These are phyloP conservation scores for Drosophila birchii DNA, from an alignment of 2,888 invertebrate genomes.

Conservation along the genomic window DNA sequence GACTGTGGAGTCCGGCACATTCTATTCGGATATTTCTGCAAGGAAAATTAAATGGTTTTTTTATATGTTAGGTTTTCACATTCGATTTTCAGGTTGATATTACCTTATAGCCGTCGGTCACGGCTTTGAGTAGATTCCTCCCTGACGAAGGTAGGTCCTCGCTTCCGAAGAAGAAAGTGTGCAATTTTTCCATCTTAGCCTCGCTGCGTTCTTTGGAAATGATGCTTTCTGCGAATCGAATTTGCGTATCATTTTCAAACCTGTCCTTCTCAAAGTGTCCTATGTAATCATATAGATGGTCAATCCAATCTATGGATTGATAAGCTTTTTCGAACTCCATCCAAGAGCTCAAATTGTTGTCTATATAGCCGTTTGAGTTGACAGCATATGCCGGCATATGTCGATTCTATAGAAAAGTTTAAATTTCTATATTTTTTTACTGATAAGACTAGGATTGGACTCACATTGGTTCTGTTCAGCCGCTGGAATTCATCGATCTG, in stretches of 20 bases:
- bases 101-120: background rate
- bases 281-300: background rate
- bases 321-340: background rate
- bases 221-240: background rate
- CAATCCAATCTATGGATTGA: background rate
- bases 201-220: background rate
- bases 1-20: conserved; percentile 90
- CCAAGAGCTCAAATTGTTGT: background rate
- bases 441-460: background rate
- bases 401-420: background rate
- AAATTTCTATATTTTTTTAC: background rate
- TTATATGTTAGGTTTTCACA: background rate
- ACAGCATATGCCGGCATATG: background rate
- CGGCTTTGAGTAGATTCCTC: background rate
- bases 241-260: background rate
- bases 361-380: fast-evolving
- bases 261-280: background rate
- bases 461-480: background rate
- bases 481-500: background rate
- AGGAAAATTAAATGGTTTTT: too few relatives aligned
- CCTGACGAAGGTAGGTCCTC: background rate
- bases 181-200: background rate
- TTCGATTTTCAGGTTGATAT: background rate
- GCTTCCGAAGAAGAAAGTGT: background rate
- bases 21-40: background rate